Conservation (phyloP, 2,113 vertebrate species). For the Fregetta grallaria region DNA sequence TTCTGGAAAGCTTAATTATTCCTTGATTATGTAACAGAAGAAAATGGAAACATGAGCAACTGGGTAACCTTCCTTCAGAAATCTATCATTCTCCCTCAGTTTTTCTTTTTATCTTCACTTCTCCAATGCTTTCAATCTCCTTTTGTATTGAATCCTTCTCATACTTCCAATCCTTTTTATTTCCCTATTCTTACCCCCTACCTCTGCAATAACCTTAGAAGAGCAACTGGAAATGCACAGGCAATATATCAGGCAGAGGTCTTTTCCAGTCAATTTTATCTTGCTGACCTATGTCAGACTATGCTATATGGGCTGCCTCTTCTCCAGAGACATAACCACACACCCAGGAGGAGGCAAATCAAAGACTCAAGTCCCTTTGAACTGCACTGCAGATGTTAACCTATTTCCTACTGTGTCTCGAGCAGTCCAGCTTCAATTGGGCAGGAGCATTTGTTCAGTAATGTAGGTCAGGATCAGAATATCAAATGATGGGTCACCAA, state of each 20-base stretch:
- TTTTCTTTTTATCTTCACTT: not conserved
- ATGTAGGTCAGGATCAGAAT: not conserved
- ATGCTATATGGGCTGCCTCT: not conserved
- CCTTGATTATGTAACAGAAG: not conserved
- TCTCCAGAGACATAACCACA: not conserved
- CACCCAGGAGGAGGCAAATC: not conserved
- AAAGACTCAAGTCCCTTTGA: not conserved
- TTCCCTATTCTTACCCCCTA: not conserved
- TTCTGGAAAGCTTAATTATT: not conserved
- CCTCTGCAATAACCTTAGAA: not conserved
- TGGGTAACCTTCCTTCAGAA: not conserved
- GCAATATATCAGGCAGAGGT: not conserved
- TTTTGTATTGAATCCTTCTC: not conserved
- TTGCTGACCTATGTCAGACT: not conserved
- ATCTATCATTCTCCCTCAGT: not conserved
- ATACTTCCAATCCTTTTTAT: not conserved
- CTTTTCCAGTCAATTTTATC: not conserved
- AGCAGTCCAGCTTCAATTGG: not conserved
- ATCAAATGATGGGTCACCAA: not conserved
- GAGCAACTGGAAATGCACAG: not conserved
- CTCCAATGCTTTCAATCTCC: not conserved
- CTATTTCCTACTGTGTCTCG: fast-evolving
- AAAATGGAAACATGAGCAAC: not conserved
- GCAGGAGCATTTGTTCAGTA: not conserved
- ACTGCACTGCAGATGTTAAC: not conserved